Evolutionary conservation across 2,888 invertebrate genomes (phyloP), one percentile per base, ranked within the genome.

Genomic region (Meloe dianella): DNA sequence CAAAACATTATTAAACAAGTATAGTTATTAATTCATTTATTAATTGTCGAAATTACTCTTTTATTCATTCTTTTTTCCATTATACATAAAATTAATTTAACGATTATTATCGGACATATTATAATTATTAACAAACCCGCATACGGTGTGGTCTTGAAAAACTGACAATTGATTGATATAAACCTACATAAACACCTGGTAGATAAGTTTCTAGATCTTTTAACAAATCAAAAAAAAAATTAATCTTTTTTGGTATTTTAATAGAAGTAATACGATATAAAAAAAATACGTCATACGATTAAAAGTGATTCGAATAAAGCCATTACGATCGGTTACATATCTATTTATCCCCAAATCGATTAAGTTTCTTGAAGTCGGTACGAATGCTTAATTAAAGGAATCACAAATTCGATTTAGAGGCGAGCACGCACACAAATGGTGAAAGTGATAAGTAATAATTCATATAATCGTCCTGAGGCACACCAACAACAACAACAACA

Each of bases 371-470:
- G 24, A 5, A 14, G 54, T 9, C 54, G 54, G 54, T 47, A 20
- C 47, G 20, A 47, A 24, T 10, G 57, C 17, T 68, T 68, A 72
- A 70, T 72, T 72, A 72, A 66, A 70, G 70, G 65, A 66, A 47
- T 58, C 64, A n/a, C n/a, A 63, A 62, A 56, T 60, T 64, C 66
- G 72, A 70, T 70, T 67, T 70, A 68, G 68, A 68, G 65, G 69
- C 69, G 65, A 74, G 74, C 75, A 77, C 73, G 74, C 74, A 76
- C 78, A 72, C 73, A 72, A 74, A 75, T 68, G 75, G 78, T 78
- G 79, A 80, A 80, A 80, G 80, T 80, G 80, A 80, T 80, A 80
- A 80, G 78, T 79, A 75, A 79, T 78, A 79, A 78, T 77, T 75
- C 76, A 75, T 75, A 69, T 67, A 68, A 73, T 69, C 70, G 54